These are phyloP conservation scores for Ceriagrion tenellum DNA, from an alignment of 2,888 invertebrate genomes.

Conservation along the genomic window DNA sequence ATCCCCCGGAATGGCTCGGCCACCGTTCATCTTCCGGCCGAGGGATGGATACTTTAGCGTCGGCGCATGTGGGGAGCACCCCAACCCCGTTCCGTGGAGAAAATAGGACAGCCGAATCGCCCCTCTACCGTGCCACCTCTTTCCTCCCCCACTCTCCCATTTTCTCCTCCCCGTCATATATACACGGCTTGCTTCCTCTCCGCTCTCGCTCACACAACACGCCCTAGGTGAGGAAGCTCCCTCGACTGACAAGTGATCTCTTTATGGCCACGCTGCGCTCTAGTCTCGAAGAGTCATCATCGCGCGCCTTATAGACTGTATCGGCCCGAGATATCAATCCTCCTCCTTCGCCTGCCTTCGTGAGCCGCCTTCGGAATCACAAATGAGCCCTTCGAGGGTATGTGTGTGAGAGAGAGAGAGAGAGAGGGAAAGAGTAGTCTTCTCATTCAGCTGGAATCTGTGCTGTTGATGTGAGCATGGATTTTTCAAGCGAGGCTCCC, in stretches of 20 bases:
- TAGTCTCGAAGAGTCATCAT: neutral
- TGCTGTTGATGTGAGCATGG: neutral
- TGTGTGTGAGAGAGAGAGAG: neutral
- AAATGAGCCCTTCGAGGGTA: neutral
- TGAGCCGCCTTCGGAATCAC: slow-evolving; percentile 12
- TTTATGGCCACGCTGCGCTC: slow-evolving; percentile 41
- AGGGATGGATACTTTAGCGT: neutral
- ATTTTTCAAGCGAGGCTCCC: neutral
- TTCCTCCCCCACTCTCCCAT: neutral
- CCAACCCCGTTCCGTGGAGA: too few relatives aligned
- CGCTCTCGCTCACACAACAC: neutral
- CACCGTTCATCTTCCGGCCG: neutral
- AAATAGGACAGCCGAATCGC: neutral
- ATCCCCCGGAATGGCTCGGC: neutral
- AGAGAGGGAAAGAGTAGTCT: neutral
- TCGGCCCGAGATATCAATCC: slow-evolving; percentile 24
- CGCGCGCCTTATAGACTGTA: neutral
- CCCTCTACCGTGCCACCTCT: neutral
- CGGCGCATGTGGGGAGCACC: too few relatives aligned
- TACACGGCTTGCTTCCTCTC: neutral
- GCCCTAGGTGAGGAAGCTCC: neutral
- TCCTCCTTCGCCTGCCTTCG: neutral
- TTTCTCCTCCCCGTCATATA: neutral
- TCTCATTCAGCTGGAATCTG: neutral
- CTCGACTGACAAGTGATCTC: slow-evolving; percentile 53